Percentiles rank a stretch among this genome's conserved stretches.
phyloP scores from a whole-genome alignment of 2,797 vertebrate species.

The Nannoperca australis region DNA sequence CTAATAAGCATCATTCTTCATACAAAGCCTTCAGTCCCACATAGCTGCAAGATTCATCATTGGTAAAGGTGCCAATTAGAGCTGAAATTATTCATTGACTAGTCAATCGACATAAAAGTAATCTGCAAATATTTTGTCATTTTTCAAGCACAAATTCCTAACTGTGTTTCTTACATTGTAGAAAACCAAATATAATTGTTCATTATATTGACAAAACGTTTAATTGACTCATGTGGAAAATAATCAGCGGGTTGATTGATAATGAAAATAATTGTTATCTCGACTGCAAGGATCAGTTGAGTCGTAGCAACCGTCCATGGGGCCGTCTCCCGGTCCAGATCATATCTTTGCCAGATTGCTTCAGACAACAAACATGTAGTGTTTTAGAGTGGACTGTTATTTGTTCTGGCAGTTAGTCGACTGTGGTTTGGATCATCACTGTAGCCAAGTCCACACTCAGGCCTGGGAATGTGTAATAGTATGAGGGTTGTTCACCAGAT shows the following conservation, averaged over 20 bases:
- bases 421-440: neutral
- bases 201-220: neutral
- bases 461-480: conserved; percentile 52
- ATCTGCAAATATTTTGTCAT: neutral
- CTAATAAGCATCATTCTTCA: neutral
- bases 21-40: neutral
- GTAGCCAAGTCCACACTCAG: conserved; percentile 20
- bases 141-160: neutral
- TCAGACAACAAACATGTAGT: neutral
- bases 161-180: neutral
- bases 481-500: conserved; percentile 40
- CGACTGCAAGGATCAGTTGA: neutral
- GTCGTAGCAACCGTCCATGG: neutral
- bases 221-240: neutral
- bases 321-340: neutral
- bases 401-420: conserved; percentile 13
- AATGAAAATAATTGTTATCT: neutral
- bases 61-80: neutral
- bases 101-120: too few species aligned
- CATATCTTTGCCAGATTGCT: neutral
- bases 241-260: neutral
- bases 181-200: neutral
- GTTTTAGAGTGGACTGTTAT: conserved; percentile 16
- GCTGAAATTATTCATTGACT: neutral
- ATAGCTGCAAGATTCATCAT: neutral